These are phyloP conservation scores for Incurvaria masculella DNA, from an alignment of 2,888 invertebrate species.

Conservation along the genomic window DNA sequence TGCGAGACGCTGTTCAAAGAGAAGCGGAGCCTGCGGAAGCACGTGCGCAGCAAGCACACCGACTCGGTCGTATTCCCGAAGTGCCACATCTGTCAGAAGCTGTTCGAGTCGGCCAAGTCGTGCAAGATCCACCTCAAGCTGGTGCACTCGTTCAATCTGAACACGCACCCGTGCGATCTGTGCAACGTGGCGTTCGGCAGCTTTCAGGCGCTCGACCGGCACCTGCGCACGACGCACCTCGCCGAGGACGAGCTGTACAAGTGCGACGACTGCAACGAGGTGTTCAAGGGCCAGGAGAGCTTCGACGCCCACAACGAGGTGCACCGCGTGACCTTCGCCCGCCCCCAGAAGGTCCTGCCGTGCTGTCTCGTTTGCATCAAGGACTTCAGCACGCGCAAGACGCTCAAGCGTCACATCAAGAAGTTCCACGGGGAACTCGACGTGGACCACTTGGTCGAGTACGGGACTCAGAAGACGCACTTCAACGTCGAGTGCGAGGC, in stretches of 20 bases:
- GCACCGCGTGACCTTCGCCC: slow-evolving; percentile 22
- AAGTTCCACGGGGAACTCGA: slow-evolving; percentile 38
- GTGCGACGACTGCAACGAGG: slow-evolving; percentile 36
- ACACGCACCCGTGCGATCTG: slow-evolving; percentile 34
- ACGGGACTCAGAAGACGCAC: slow-evolving; percentile 22
- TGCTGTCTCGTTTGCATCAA: slow-evolving; percentile 38
- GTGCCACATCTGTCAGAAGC: slow-evolving; percentile 37
- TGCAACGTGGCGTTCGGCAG: slow-evolving; percentile 37
- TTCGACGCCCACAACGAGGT: slow-evolving; percentile 32
- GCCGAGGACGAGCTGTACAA: slow-evolving; percentile 39
- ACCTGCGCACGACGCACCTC: slow-evolving; percentile 32
- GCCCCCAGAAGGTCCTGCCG: slow-evolving; percentile 26
- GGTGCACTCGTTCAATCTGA: slow-evolving; percentile 38
- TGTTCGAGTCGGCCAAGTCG: slow-evolving; percentile 43
- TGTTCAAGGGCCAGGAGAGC: slow-evolving; percentile 34
- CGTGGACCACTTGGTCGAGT: slow-evolving; percentile 30
- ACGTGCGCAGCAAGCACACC: slow-evolving; percentile 36
- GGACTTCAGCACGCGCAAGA: slow-evolving; percentile 41
- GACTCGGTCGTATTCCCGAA: slow-evolving; percentile 35
- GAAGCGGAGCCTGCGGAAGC: slow-evolving; percentile 37
- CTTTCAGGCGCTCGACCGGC: slow-evolving; percentile 29
- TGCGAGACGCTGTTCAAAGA: slow-evolving; percentile 43
- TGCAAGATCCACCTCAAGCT: slow-evolving; percentile 41
- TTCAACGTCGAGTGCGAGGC: slow-evolving; percentile 32
- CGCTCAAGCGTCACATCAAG: slow-evolving; percentile 37